Evolutionary conservation across 2,888 invertebrate genomes (phyloP), one percentile per base, ranked within the genome.

Genomic region (Helicoverpa assulta): DNA sequence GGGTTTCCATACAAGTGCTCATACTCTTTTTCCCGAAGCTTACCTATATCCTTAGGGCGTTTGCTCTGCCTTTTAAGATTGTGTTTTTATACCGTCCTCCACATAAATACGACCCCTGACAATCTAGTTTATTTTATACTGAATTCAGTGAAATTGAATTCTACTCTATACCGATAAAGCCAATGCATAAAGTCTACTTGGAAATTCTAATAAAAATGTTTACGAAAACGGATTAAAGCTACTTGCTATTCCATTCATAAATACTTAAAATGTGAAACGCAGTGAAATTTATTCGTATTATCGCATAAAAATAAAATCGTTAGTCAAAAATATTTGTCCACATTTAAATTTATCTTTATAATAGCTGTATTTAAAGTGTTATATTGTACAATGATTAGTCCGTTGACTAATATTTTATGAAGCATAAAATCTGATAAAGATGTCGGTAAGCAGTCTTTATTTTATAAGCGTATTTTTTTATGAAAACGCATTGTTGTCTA

Each of bases 81-180:
- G 83, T 86, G 83, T 88, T 89, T 89, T 88, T 89, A 86, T 88
- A 84, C 83, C 85, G 82, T 84, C 82, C 83, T 78, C 80, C 84
- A 85, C 85, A 90, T 88, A 90, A 89, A 89, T 86, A 86, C 87
- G 84, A 86, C 83, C 88, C 88, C 85, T 84, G 83, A 88, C 84
- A 89, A 85, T 86, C 86, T 85, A 88, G 89, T 90, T 90, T 90
- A 90, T 89, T 89, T 86, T 86, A 86, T 86, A 86, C 86, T 85
- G 85, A 88, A 87, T 89, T 86, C 84, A 85, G 82, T 84, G 83
- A 81, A 88, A 89, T 89, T 88, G 89, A 89, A 89, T 89, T 87
- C 86, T 82, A 85, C 78, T 85, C 76, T 78, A 82, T 85, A 83
- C 73, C 86, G 83, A 84, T 85, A 87, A 86, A 87, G 51, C 79